Percentiles rank a stretch among this genome's conserved stretches.
phyloP scores from a whole-genome alignment of 1,140 invertebrate genomes.

The Lycorma delicatula region DNA sequence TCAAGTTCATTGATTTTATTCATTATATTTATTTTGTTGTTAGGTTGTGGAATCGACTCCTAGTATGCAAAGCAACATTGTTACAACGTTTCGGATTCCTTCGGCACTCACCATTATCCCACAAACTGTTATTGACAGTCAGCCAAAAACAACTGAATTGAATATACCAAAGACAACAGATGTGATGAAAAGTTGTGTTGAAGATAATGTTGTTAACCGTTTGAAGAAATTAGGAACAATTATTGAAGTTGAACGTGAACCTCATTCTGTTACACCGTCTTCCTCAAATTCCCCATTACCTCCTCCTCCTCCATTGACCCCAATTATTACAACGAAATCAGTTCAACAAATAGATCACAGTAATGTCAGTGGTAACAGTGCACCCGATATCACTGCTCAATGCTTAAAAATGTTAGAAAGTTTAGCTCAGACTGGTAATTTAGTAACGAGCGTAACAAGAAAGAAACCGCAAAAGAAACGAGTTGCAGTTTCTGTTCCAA shows the following conservation, averaged over 20 bases:
- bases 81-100: too few species aligned
- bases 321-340: neutral
- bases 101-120: too few species aligned
- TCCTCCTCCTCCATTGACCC: neutral
- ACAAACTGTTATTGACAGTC: too few species aligned
- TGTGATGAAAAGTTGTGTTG: too few species aligned
- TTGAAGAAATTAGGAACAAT: slow-evolving; percentile 26
- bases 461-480: neutral
- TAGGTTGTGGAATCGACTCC: too few species aligned
- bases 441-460: neutral
- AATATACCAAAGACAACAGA: too few species aligned
- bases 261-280: neutral
- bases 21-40: too few species aligned
- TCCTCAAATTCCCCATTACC: neutral
- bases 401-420: slow-evolving; percentile 8
- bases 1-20: too few species aligned
- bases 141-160: too few species aligned
- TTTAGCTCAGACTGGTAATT: neutral
- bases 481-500: too few species aligned
- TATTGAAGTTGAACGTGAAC: slow-evolving; percentile 22
- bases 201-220: slow-evolving; percentile 20
- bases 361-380: neutral
- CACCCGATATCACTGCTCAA: neutral
- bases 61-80: too few species aligned
- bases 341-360: neutral